These are phyloP conservation scores for Lethrus apterus DNA, from an alignment of 1,140 invertebrate species.

Conservation along the genomic window DNA sequence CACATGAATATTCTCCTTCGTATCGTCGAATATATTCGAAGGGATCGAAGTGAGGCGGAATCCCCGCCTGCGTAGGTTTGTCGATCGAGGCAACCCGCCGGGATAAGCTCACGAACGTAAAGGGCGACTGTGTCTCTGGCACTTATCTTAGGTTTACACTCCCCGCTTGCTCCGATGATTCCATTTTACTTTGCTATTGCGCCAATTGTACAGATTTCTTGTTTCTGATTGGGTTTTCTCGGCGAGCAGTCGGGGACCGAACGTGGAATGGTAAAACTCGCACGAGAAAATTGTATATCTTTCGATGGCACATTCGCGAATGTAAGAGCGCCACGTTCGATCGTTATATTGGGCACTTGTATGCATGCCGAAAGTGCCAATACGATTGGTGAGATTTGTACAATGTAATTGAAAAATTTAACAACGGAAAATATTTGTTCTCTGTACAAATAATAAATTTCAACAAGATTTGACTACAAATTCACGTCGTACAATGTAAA, in stretches of 20 bases:
- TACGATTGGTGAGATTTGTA: too few species aligned
- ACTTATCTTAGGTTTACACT: slow-evolving; percentile 10
- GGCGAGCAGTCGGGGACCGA: neutral
- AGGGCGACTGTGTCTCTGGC: neutral
- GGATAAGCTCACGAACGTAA: slow-evolving; percentile 3
- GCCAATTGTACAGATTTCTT: slow-evolving; percentile 10
- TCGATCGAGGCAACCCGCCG: neutral
- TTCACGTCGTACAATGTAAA: too few species aligned
- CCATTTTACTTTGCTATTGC: slow-evolving; percentile 7
- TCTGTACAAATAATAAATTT: too few species aligned
- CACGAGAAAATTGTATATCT: too few species aligned
- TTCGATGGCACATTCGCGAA: too few species aligned
- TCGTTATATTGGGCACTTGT: too few species aligned
- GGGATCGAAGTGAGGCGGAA: neutral
- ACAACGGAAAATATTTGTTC: too few species aligned
- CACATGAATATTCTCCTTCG: neutral
- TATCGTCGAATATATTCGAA: neutral
- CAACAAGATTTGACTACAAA: too few species aligned
- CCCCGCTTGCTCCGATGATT: slow-evolving; percentile 6
- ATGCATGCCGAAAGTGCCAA: too few species aligned
- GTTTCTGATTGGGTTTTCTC: slow-evolving; percentile 4
- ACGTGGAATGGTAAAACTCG: too few species aligned
- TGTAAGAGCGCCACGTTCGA: too few species aligned
- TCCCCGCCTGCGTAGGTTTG: neutral
- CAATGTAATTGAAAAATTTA: too few species aligned